Evolutionary conservation across 2,797 vertebrate genomes (phyloP), one percentile per base, ranked within the genome.

Genomic region (Labeo calbasu): DNA sequence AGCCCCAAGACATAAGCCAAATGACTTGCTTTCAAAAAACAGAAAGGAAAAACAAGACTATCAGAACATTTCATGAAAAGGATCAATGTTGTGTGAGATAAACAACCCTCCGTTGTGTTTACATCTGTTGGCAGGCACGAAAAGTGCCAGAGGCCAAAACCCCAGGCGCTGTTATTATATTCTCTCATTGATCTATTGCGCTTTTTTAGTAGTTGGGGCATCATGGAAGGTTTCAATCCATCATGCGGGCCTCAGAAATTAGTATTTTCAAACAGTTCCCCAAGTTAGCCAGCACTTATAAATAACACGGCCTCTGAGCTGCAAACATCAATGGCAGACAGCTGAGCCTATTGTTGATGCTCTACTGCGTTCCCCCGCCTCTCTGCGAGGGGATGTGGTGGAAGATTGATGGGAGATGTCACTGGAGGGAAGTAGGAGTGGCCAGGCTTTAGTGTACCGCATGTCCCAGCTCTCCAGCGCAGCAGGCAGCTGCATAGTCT

Each of bases 361-460:
- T 91, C 89, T 53, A 81, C 91, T 86, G 81, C 82, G 80, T 90
- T 89, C 92, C 87, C 77, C 80, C 88, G 92, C 93, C 92, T 92
- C 92, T 88, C 89, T 84, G 88, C 87, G 84, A 94, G 93, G 93
- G 95, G 57, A 79, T 93, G 87, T 89, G 79, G 43, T 87, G 86
- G 86, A 94, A 95, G 94, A 96, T 95, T 94, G 93, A 95, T 95
- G 94, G 83, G 84, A 91, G 86, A 88, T 93, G 92, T 95, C 94
- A 94, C 89, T 57, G 63, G 86, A 91, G 93, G 94, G 93, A 95
- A 94, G 91, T 93, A 88, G 92, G 93, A 88, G 92, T 92, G 86
- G 92, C 92, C 91, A 88, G 87, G 90, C 90, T 93, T 92, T 92
- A 90, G 90, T 93, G 93, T 92, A 94, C 90, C 84, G 91, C 89